Conservation (phyloP, 2,888 invertebrate species). For the Schrankia costaestrigalis region DNA sequence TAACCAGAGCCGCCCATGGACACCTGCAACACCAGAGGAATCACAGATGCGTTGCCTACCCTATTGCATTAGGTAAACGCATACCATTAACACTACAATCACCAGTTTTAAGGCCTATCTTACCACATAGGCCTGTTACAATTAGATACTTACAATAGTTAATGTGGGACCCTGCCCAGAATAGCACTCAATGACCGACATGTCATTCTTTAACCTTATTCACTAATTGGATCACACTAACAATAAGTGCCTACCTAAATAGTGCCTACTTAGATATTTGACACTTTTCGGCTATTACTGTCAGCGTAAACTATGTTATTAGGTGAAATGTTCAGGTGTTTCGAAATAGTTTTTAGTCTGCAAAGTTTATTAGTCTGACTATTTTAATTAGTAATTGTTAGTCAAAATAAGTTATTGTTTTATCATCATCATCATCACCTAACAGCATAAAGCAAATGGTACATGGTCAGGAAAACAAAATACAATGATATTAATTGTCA, state of each 20-base stretch:
- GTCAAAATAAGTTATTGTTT: too few relatives aligned
- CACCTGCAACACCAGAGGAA: too few relatives aligned
- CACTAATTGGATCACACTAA: conserved; percentile 16
- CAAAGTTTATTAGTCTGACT: too few relatives aligned
- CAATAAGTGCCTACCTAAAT: conserved; percentile 3
- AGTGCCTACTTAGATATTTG: conserved; percentile 6
- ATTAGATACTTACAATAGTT: conserved; percentile 57
- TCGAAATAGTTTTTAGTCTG: too few relatives aligned
- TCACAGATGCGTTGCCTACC: too few relatives aligned
- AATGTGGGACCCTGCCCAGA: conserved; percentile 50
- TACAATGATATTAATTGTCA: too few relatives aligned
- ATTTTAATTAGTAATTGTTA: too few relatives aligned
- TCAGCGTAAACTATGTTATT: background rate
- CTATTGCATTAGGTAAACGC: background rate
- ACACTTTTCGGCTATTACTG: conserved; percentile 11
- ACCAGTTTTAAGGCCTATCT: conserved; percentile 30
- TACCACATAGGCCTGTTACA: conserved; percentile 8
- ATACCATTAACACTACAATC: too few relatives aligned
- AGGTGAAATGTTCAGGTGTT: background rate
- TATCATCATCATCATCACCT: too few relatives aligned
- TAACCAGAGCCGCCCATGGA: too few relatives aligned
- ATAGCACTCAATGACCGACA: conserved; percentile 47
- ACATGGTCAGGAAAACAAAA: too few relatives aligned
- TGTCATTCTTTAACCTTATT: conserved; percentile 36
- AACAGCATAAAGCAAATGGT: too few relatives aligned